Evolutionary conservation across 2,888 invertebrate species (phyloP).

Genomic region (Theodoxus fluviatilis): DNA sequence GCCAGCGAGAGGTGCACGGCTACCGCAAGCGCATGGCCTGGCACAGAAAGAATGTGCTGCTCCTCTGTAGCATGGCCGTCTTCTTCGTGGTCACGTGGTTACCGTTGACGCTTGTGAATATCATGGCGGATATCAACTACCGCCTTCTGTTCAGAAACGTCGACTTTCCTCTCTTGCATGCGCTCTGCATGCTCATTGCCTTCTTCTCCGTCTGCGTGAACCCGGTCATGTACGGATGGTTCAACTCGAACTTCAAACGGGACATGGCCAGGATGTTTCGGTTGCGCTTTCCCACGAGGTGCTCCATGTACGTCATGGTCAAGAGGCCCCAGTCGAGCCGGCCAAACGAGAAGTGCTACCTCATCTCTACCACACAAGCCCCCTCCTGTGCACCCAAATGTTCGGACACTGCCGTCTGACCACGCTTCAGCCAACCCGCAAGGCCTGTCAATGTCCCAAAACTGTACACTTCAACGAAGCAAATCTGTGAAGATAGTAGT

Average conservation of each 20-base stretch:
- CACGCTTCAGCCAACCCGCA: too few relatives aligned
- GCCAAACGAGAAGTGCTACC: conserved; percentile 25
- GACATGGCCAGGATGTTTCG: conserved; percentile 31
- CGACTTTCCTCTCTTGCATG: conserved; percentile 58
- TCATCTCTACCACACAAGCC: conserved; percentile 26
- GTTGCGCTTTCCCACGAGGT: background rate
- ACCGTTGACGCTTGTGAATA: conserved; percentile 46
- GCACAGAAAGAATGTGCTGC: conserved; percentile 60
- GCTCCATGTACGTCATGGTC: conserved; percentile 19
- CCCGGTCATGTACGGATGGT: conserved; percentile 51
- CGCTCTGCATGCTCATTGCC: conserved; percentile 46
- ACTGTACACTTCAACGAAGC: too few relatives aligned
- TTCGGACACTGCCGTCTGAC: too few relatives aligned
- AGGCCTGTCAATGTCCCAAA: too few relatives aligned
- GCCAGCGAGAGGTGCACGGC: conserved; percentile 28
- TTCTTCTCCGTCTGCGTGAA: conserved; percentile 50
- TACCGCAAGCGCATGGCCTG: conserved; percentile 42
- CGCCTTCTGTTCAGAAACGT: conserved; percentile 35
- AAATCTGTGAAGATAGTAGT: too few relatives aligned
- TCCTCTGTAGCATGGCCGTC: conserved; percentile 47
- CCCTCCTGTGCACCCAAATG: too few relatives aligned
- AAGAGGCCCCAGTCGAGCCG: conserved; percentile 26
- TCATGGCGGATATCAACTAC: conserved; percentile 45
- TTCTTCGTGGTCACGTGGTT: conserved; percentile 53
- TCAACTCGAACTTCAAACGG: conserved; percentile 44